Conservation (phyloP, 2,797 vertebrate species). For the Austrolebias charrua region DNA sequence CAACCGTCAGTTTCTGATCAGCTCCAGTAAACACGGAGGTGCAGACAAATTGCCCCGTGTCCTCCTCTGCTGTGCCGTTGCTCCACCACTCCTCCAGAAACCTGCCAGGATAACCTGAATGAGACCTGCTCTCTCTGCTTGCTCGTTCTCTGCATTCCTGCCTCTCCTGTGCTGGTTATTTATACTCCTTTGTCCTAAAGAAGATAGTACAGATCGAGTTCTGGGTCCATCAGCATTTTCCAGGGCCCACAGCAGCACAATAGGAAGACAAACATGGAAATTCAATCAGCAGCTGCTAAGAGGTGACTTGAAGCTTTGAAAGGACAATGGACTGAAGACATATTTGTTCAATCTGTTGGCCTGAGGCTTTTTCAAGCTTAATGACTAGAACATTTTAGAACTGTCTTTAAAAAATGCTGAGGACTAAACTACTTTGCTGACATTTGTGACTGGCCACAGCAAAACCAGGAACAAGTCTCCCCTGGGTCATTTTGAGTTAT, state of each 20-base stretch:
- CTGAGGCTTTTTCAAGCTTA: background rate
- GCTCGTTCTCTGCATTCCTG: conserved; percentile 36
- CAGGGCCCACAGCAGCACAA: conserved; percentile 65
- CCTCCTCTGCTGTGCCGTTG: background rate
- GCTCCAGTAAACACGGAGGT: conserved; percentile 3
- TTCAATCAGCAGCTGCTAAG: conserved; percentile 48
- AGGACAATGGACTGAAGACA: background rate
- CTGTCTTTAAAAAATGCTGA: too few species aligned
- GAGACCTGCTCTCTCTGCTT: conserved; percentile 28
- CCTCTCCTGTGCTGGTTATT: conserved; percentile 60
- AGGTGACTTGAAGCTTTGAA: conserved; percentile 16
- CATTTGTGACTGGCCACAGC: too few species aligned
- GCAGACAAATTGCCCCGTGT: conserved; percentile 20
- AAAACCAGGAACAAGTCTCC: too few species aligned
- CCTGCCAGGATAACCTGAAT: conserved; percentile 29
- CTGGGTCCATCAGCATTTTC: conserved; percentile 75
- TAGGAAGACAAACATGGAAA: conserved; percentile 62
- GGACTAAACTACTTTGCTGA: too few species aligned
- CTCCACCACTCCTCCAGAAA: conserved; percentile 16
- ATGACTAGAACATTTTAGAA: too few species aligned
- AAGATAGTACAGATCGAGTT: conserved; percentile 73
- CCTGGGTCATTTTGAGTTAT: too few species aligned
- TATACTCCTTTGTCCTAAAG: conserved; percentile 70
- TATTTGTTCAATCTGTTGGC: background rate
- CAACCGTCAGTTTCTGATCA: conserved; percentile 2